These are phyloP conservation scores for Otolemur garnettii DNA, from an alignment of 2,113 vertebrate species.

Conservation along the genomic window DNA sequence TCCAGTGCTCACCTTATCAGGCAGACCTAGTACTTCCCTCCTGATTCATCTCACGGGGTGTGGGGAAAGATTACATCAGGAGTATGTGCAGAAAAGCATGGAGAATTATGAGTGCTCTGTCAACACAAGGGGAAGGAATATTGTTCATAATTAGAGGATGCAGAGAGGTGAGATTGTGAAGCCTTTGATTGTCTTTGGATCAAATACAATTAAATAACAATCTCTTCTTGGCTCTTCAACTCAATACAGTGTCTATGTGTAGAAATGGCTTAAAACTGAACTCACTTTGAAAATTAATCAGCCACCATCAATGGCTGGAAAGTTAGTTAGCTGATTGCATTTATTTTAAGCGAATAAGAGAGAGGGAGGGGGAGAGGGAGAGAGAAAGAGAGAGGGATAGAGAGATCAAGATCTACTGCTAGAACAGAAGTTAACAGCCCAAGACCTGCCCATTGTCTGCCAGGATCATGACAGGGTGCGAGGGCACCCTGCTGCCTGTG, in stretches of 20 bases:
- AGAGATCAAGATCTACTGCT: not conserved
- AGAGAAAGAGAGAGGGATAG: too few relatives aligned
- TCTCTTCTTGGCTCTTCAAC: conserved; percentile 74
- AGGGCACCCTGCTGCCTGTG: conserved; percentile 79
- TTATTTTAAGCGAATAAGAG: conserved; percentile 71
- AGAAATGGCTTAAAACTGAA: conserved; percentile 80
- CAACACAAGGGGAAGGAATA: conserved; percentile 20
- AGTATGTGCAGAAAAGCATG: not conserved
- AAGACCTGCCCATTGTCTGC: conserved; percentile 74
- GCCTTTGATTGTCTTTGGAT: conserved; percentile 69
- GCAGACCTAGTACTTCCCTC: not conserved
- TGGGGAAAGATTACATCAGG: not conserved
- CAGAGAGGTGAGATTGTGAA: conserved; percentile 57
- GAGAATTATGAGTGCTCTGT: conserved; percentile 33
- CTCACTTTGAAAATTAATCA: conserved; percentile 83
- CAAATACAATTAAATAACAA: conserved; percentile 79
- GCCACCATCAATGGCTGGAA: conserved; percentile 74
- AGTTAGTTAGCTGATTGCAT: conserved; percentile 74
- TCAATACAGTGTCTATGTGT: conserved; percentile 78
- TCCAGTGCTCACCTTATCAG: not conserved
- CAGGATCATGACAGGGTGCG: conserved; percentile 78
- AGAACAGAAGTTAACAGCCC: conserved; percentile 40
- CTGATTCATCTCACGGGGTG: not conserved
- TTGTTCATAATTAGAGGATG: conserved; percentile 63
- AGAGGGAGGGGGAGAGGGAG: not conserved